Conservation (phyloP, 2,888 invertebrate genomes). For the Cotesia congregata region DNA sequence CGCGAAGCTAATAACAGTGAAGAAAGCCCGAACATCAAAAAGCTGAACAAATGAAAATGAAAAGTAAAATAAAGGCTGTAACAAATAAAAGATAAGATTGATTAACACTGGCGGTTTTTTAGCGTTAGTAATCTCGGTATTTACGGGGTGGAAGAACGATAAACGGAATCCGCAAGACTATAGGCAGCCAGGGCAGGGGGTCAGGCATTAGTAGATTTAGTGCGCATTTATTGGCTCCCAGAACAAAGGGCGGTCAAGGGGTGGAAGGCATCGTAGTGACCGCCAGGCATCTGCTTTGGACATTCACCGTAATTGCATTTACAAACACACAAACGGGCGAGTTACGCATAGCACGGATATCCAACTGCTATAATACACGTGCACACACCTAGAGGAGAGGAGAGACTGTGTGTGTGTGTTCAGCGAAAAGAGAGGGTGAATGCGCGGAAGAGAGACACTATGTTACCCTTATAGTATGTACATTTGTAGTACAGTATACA, state of each 20-base stretch:
- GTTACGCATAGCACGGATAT: conserved; percentile 37
- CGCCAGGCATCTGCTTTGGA: conserved; percentile 65
- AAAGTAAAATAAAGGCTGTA: too few species aligned
- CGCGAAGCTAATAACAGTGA: too few species aligned
- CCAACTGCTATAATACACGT: not conserved
- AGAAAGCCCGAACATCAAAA: too few species aligned
- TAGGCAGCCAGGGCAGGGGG: conserved; percentile 24
- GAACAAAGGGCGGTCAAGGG: conserved; percentile 58
- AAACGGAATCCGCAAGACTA: conserved; percentile 34
- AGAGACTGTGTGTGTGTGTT: not conserved
- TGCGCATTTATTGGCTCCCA: conserved; percentile 60
- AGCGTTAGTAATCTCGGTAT: conserved; percentile 7
- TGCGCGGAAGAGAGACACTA: not conserved
- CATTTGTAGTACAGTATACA: conserved; percentile 20
- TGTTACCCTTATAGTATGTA: conserved; percentile 23
- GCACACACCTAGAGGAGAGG: not conserved
- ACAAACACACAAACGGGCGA: conserved; percentile 55
- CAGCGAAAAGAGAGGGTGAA: not conserved
- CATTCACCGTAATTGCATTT: conserved; percentile 66
- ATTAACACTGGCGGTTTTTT: conserved; percentile 5
- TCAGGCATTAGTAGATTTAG: conserved; percentile 56
- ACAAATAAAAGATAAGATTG: not conserved
- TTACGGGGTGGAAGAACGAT: conserved; percentile 13
- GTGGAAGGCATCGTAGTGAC: conserved; percentile 59
- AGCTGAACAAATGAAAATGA: too few species aligned